Evolutionary conservation across 2,797 vertebrate species (phyloP).

Genomic region (Pygocentrus nattereri): DNA sequence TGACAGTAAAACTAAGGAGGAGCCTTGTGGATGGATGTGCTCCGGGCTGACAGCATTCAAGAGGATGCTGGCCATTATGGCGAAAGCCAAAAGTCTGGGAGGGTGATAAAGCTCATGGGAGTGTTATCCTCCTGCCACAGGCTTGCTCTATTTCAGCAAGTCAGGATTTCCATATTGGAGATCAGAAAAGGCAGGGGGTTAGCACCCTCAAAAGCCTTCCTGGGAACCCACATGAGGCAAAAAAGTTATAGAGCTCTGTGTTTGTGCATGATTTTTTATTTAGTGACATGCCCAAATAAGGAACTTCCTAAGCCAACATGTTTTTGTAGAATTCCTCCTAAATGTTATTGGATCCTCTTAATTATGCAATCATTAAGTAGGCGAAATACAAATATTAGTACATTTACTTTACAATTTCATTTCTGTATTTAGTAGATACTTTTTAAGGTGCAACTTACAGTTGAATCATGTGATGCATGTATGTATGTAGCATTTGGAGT

Average conservation of each 20-base stretch:
- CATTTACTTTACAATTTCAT: too few species aligned
- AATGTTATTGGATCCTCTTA: too few species aligned
- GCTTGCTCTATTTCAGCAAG: slow-evolving; percentile 17
- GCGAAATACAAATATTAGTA: too few species aligned
- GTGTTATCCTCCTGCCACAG: slow-evolving; percentile 38
- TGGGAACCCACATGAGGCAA: neutral
- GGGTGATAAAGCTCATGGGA: slow-evolving; percentile 39
- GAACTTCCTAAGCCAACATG: too few species aligned
- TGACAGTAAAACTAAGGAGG: slow-evolving; percentile 39
- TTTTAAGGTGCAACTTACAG: too few species aligned
- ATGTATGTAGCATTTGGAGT: too few species aligned
- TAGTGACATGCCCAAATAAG: neutral
- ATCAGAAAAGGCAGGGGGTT: neutral
- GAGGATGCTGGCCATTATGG: slow-evolving; percentile 19
- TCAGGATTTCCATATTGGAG: slow-evolving; percentile 29
- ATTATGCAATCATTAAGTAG: too few species aligned
- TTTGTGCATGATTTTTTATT: neutral
- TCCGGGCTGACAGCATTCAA: slow-evolving; percentile 39
- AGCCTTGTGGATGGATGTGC: slow-evolving; percentile 7
- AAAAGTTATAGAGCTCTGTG: neutral
- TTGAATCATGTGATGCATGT: too few species aligned
- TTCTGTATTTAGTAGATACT: too few species aligned
- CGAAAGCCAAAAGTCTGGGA: slow-evolving; percentile 36
- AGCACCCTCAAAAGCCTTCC: neutral
- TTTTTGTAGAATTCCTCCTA: too few species aligned